These are phyloP conservation scores for Platycheirus rosarum DNA, from an alignment of 2,888 invertebrate species.

Conservation along the genomic window DNA sequence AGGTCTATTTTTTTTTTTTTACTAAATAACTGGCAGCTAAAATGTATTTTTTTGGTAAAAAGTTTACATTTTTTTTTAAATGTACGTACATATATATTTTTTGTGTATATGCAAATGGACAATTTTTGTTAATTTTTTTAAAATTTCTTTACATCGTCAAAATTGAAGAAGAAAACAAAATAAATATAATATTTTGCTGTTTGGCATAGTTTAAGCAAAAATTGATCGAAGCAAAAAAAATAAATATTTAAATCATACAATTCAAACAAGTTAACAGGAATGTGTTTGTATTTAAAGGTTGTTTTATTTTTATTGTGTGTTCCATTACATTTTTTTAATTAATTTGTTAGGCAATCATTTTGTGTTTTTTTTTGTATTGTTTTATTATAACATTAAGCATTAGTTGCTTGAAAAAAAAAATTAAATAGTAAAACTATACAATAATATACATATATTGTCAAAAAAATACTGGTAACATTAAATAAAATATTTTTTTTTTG, in stretches of 20 bases:
- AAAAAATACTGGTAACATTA: constrained; percentile 53
- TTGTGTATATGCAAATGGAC: constrained; percentile 62
- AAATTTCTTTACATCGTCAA: constrained; percentile 40
- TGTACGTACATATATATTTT: constrained; percentile 36
- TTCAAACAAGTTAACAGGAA: constrained; percentile 47
- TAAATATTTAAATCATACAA: constrained; percentile 6
- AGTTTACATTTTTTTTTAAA: constrained; percentile 36
- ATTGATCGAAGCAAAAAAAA: constrained; percentile 3
- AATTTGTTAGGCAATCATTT: constrained; percentile 51
- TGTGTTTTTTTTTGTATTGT: constrained; percentile 12
- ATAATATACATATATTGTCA: constrained; percentile 22
- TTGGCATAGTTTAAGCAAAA: constrained; percentile 63
- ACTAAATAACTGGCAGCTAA: constrained; percentile 69
- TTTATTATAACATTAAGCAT: constrained; percentile 11
- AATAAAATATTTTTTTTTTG: not conserved
- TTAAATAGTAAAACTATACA: constrained; percentile 14
- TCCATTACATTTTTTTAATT: constrained; percentile 30
- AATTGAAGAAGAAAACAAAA: constrained; percentile 23
- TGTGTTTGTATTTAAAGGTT: constrained; percentile 51
- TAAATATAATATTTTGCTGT: constrained; percentile 24
- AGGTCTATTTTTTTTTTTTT: constrained; percentile 90
- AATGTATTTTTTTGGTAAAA: constrained; percentile 38
- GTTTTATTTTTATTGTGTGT: constrained; percentile 10
- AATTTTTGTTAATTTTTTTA: constrained; percentile 51
- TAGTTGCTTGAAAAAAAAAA: not conserved